Base-by-base conservation (phyloP, 2,113 vertebrate species). In the Catharus minimus region DNA sequence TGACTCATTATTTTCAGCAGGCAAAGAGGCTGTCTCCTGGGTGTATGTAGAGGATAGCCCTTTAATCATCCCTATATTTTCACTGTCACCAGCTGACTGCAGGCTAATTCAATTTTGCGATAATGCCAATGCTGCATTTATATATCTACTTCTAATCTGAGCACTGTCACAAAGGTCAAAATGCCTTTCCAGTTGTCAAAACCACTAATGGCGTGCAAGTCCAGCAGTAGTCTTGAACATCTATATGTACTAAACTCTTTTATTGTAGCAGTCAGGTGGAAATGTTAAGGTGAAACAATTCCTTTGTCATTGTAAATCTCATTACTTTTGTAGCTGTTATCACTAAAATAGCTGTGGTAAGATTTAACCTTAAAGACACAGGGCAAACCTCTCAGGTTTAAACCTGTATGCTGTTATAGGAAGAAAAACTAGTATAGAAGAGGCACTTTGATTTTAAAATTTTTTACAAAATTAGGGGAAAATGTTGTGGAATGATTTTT, bases 251-350 rank as follows among this genome's bases (percentile, higher is more conserved):
- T 26, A 44, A 90, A 71, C 67, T 95, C 61, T 90, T 95, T 93
- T 96, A 61, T 85, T 95, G 86, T 91, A 77, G 86, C 65, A 71
- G 44, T 84, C 5, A 44, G 74, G 82, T 97, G 87, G 85, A 87
- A 77, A 65, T 91, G 79, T 61, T 94, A 77, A 90, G 8, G 33
- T 78, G 84, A 93, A 96, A 82, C 72, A 85, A 66, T 95, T 90
- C 52, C 80, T 78, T 55, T 81, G 50, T 76, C 60, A 84, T 95
- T 93, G 61, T 94, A 92, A 95, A 95, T 92, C 82, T 95, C 68
- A 66, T 76, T 65, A 89, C 92, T 87, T 95, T 80, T 95, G 85
- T 78, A 64, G 71, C 86, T 94, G 86, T 89, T 96, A 94, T 88
- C 92, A 47, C 87, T 36, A 76, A 69, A 87, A 88, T 38, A 78